Evolutionary conservation across 2,797 vertebrate species (phyloP).

Genomic region (Gobio occitaniae): DNA sequence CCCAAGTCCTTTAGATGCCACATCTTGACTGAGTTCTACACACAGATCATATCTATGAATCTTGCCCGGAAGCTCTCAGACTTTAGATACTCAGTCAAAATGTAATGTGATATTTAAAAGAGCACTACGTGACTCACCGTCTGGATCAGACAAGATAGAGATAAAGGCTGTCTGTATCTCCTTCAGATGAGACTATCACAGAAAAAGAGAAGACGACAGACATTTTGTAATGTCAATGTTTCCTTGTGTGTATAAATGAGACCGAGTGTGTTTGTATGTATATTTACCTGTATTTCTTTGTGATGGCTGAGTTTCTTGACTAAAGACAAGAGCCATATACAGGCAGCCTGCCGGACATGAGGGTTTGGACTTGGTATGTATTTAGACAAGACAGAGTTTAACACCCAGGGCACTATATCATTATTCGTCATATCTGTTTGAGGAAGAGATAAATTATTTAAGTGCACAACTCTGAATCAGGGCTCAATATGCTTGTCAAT

Average conservation of each 20-base stretch:
- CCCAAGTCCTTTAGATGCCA: constrained; percentile 96
- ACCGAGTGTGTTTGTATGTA: background rate
- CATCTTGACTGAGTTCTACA: constrained; percentile 95
- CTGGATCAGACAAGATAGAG: constrained; percentile 92
- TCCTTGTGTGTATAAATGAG: background rate
- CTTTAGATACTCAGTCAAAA: background rate
- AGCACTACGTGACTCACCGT: constrained; percentile 82
- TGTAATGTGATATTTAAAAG: constrained; percentile 5
- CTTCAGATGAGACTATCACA: constrained; percentile 90
- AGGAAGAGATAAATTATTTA: background rate
- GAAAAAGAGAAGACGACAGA: background rate
- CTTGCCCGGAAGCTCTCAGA: background rate
- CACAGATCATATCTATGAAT: constrained; percentile 30
- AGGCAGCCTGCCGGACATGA: constrained; percentile 93
- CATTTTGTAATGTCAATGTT: background rate
- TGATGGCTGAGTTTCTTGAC: constrained; percentile 93
- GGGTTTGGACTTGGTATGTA: constrained; percentile 93
- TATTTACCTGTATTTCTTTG: constrained; percentile 88
- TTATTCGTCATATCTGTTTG: constrained; percentile 86
- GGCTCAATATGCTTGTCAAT: background rate
- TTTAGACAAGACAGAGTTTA: constrained; percentile 88
- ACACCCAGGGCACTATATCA: constrained; percentile 92
- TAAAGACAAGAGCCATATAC: constrained; percentile 95
- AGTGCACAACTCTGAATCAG: background rate
- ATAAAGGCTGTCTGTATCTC: constrained; percentile 97